Evolutionary conservation across 2,113 vertebrate species (phyloP).

Genomic region (Sardina pilchardus): DNA sequence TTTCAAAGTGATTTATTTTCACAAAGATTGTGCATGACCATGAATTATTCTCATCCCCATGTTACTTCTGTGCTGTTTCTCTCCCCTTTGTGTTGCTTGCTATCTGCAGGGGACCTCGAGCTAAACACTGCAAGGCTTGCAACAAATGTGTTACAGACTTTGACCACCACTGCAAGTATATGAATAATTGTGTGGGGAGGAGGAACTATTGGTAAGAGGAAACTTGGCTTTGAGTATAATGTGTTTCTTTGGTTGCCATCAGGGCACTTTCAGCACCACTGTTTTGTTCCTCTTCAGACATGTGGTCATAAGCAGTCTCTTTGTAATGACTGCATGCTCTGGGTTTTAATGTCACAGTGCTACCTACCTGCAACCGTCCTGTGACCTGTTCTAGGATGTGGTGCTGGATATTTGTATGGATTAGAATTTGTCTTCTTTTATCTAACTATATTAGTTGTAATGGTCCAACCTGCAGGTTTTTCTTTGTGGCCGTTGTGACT

Average conservation of each 20-base stretch:
- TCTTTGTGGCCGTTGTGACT: slow-evolving; percentile 72
- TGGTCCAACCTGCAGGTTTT: slow-evolving; percentile 66
- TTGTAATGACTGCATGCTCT: not conserved
- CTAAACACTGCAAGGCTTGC: slow-evolving; percentile 79
- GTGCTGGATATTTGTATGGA: not conserved
- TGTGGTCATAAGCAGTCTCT: not conserved
- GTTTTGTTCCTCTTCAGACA: not conserved
- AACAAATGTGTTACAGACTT: slow-evolving; percentile 81
- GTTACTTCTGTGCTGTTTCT: not conserved
- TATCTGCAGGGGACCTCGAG: slow-evolving; percentile 66
- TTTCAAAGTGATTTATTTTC: no score
- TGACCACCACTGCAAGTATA: slow-evolving; percentile 82
- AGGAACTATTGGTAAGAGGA: slow-evolving; percentile 78
- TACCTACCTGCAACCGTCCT: no score
- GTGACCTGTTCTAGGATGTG: no score
- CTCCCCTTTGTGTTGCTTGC: slow-evolving; percentile 15
- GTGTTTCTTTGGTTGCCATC: not conserved
- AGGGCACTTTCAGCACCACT: not conserved
- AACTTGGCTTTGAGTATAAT: not conserved
- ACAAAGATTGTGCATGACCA: not conserved
- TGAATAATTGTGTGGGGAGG: slow-evolving; percentile 81
- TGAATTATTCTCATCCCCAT: not conserved
- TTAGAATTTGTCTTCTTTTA: not conserved
- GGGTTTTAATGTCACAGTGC: no score
- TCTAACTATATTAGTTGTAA: not conserved